Evolutionary conservation across 2,888 invertebrate genomes (phyloP).

Genomic region (Arctia plantaginis): DNA sequence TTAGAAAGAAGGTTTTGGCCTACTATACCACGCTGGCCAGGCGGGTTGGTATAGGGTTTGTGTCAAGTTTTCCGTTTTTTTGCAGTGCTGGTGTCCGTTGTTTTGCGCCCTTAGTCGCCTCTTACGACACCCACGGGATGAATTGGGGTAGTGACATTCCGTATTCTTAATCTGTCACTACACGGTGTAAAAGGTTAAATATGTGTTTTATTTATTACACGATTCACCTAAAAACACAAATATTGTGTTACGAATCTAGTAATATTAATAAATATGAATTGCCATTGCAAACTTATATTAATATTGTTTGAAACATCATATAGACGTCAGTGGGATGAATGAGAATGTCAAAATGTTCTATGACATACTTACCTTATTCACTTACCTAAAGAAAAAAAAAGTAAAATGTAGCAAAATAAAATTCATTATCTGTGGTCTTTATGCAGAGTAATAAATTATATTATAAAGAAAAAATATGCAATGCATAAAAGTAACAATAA

Average conservation of each 20-base stretch:
- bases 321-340: not conserved
- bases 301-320: not conserved
- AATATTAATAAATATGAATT: conserved; percentile 10
- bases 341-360: not conserved
- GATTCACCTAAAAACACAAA: not conserved
- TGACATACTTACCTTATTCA: not conserved
- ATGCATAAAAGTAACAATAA: too few relatives aligned
- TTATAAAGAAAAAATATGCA: not conserved
- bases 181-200: too few relatives aligned
- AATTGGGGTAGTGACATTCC: too few relatives aligned
- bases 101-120: too few relatives aligned
- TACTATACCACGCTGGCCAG: too few relatives aligned
- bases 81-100: too few relatives aligned
- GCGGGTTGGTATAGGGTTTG: too few relatives aligned
- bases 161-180: too few relatives aligned
- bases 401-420: not conserved
- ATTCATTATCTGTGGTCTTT: not conserved
- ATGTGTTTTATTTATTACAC: not conserved
- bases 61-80: too few relatives aligned
- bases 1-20: too few relatives aligned
- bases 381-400: not conserved
- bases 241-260: not conserved
- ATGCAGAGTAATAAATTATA: not conserved
- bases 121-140: too few relatives aligned
- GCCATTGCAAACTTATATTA: conserved; percentile 5